Base-by-base conservation (phyloP, 2,888 invertebrate genomes). In the Polymixis lichenea region DNA sequence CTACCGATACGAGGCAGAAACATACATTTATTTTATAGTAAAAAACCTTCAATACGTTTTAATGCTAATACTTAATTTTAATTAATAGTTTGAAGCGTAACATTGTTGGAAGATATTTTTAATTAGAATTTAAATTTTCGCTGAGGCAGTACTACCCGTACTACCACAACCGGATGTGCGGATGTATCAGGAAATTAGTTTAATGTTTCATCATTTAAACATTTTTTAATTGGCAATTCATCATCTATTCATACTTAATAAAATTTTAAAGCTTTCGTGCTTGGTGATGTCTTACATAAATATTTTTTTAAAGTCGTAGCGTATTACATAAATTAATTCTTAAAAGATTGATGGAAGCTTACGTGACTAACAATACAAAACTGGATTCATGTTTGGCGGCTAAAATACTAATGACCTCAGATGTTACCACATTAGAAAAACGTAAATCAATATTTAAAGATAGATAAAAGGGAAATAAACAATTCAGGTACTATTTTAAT, bases 361-460 rank as follows among this genome's bases (percentile, higher is more conserved):
- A 25, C 5, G 25, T 53, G 65, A 69, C 28, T 73, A 4, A 58
- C 6, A n/a, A n/a, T n/a, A n/a, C 60, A 69, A 64, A 71, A 58
- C 28, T 25, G n/a, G 61, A 53, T 83, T 82, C n/a, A 53, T 55
- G 49, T 64, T 70, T 79, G 60, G 64, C 82, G 82, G 66, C 64
- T n/a, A 55, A 64, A 64, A 55, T 61, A 66, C 56, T 58, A 51
- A 67, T 78, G 73, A 78, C 73, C 73, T 46, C 43, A 38, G 56
- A 13, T 46, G 11, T 11, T 11, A 68, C 71, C 61, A 55, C 19
- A 11, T 46, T 56, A 0, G 9, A 32, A 46, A 66, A 70, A 56
- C 17, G n/a, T 55, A 58, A 60, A 56, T n/a, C 5, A 13, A 4
- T n/a, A 6, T 55, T 65, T 53, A 0, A 17, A 19, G n/a, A 0